phyloP scores from a whole-genome alignment of 2,888 invertebrate species.

The Dicyrtomina minuta region DNA sequence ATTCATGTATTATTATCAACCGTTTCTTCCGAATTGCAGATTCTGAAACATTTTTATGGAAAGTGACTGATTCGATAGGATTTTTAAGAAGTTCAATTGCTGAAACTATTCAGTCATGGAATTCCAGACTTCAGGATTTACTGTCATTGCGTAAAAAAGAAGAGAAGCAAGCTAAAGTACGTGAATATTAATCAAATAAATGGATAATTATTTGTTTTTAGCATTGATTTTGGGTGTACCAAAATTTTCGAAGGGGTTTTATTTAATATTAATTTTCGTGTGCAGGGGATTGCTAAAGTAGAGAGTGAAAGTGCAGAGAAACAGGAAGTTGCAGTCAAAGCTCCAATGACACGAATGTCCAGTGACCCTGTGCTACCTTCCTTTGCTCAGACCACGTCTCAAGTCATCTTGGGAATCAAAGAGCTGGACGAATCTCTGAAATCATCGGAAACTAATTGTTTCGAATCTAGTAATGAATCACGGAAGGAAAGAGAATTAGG shows the following conservation, averaged over 20 bases:
- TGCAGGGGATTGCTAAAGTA: constrained; percentile 32
- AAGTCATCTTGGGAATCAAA: neutral
- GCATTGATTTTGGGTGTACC: neutral
- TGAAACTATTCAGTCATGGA: constrained; percentile 74
- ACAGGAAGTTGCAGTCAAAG: neutral
- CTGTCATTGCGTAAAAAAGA: constrained; percentile 58
- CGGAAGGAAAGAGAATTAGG: constrained; percentile 1
- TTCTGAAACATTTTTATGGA: constrained; percentile 56
- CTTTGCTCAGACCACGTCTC: constrained; percentile 6
- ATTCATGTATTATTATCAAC: too few species aligned
- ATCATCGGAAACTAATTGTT: constrained; percentile 15
- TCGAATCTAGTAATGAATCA: constrained; percentile 30
- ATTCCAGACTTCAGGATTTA: constrained; percentile 59
- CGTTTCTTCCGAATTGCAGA: too few species aligned
- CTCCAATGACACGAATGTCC: constrained; percentile 30
- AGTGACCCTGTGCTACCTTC: constrained; percentile 40
- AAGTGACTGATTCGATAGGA: constrained; percentile 65
- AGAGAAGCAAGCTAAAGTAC: constrained; percentile 53
- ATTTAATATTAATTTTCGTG: neutral
- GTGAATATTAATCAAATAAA: too few species aligned
- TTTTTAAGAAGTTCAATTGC: constrained; percentile 68
- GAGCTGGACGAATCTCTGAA: constrained; percentile 47
- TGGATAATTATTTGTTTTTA: neutral
- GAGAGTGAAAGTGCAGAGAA: constrained; percentile 33
- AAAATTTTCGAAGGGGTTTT: neutral